Evolutionary conservation across 2,113 vertebrate species (phyloP).

Genomic region (Mandrillus leucophaeus): DNA sequence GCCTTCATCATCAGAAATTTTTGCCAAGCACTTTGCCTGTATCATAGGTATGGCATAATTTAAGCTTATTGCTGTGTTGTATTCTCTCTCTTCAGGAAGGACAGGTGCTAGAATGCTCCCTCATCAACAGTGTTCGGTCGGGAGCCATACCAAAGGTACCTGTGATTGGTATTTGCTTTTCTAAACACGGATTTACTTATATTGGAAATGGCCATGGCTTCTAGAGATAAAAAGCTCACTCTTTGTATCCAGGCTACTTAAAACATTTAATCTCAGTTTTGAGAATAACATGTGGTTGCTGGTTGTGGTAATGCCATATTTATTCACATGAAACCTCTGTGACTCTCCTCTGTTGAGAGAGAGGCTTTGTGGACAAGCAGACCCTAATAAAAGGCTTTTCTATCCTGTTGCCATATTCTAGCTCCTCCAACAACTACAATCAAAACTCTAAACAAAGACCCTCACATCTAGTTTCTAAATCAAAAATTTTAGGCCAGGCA

Average conservation of each 20-base stretch:
- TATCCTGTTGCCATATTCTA: background rate
- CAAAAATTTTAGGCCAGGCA: background rate
- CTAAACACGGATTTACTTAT: conserved; percentile 34
- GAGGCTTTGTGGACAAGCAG: background rate
- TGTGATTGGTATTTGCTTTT: background rate
- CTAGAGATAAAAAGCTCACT: background rate
- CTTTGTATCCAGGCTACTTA: background rate
- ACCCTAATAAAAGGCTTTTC: background rate
- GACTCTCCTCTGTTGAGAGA: background rate
- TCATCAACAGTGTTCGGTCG: conserved; percentile 97
- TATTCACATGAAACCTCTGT: background rate
- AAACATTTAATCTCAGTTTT: background rate
- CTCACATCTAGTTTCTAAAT: background rate
- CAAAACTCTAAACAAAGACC: background rate
- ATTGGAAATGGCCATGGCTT: background rate
- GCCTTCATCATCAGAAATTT: background rate
- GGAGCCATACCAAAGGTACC: conserved; percentile 94
- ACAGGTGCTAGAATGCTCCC: conserved; percentile 97
- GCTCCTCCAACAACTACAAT: background rate
- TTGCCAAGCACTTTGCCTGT: background rate
- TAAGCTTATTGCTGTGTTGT: conserved; percentile 26
- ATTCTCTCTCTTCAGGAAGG: conserved; percentile 90
- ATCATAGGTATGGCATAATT: background rate
- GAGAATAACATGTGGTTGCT: background rate
- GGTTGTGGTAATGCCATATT: background rate